Percentiles rank a stretch among this genome's conserved stretches.
Conservation (phyloP, 2,113 vertebrate species). For the Himantopus leucocephalus region DNA sequence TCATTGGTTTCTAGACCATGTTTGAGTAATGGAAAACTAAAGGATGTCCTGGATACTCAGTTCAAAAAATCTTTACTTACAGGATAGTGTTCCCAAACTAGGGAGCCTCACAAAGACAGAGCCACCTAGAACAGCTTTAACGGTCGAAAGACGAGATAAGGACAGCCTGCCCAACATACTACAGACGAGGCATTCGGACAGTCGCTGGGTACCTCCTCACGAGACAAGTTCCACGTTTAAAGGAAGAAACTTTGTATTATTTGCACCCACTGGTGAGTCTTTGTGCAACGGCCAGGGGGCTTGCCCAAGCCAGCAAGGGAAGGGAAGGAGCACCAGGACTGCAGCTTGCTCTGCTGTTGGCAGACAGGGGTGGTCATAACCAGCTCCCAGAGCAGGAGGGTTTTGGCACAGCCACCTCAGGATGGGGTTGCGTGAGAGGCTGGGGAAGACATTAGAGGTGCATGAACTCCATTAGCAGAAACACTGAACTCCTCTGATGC, state of each 20-base stretch:
- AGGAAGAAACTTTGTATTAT: not conserved
- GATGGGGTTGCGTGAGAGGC: not conserved
- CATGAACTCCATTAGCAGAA: not conserved
- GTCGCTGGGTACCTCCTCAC: not conserved
- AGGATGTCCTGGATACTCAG: not conserved
- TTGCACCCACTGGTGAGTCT: not conserved
- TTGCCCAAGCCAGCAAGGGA: not conserved
- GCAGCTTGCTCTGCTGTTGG: not conserved
- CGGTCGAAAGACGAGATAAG: not conserved
- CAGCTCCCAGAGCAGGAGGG: not conserved
- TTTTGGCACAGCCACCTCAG: not conserved
- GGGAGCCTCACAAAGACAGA: not conserved
- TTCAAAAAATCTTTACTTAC: not conserved
- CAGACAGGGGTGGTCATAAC: not conserved
- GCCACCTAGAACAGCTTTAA: not conserved
- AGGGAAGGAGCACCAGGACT: not conserved
- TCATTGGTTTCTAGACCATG: not conserved
- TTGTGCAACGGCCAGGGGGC: not conserved
- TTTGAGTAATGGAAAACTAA: not conserved
- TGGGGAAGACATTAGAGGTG: not conserved
- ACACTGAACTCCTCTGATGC: not conserved
- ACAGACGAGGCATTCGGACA: not conserved
- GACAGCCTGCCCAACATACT: not conserved
- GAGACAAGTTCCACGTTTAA: not conserved
- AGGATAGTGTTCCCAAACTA: not conserved